These are phyloP conservation scores for Agriopis aurantiaria DNA, from an alignment of 2,888 invertebrate genomes.

Conservation along the genomic window DNA sequence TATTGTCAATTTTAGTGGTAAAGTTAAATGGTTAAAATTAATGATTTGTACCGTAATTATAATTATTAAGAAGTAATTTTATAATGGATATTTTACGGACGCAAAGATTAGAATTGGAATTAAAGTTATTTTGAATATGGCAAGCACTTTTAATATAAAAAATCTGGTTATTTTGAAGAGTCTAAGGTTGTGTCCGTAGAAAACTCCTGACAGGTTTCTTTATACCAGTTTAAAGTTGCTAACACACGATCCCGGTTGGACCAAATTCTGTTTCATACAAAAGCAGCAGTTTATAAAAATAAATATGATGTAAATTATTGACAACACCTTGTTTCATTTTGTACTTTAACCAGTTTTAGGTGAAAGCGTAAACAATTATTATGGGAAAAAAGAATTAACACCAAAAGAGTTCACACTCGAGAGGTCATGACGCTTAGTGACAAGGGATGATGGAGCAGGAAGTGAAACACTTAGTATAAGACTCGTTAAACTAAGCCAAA, in stretches of 20 bases:
- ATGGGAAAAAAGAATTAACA: neutral
- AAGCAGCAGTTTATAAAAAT: constrained; percentile 77
- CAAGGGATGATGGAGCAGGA: too few species aligned
- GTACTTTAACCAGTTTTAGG: neutral
- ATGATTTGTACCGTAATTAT: constrained; percentile 74
- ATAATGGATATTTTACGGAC: constrained; percentile 49
- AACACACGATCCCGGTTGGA: constrained; percentile 75
- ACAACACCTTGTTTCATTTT: constrained; percentile 62
- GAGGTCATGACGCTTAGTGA: too few species aligned
- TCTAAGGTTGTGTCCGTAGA: constrained; percentile 51
- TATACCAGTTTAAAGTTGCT: constrained; percentile 64
- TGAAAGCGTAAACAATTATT: neutral
- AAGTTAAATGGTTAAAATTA: constrained; percentile 66
- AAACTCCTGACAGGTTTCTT: constrained; percentile 50
- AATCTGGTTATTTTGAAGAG: constrained; percentile 23
- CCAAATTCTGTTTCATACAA: constrained; percentile 79
- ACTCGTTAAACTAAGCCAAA: too few species aligned
- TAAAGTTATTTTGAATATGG: constrained; percentile 6
- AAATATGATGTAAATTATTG: constrained; percentile 82
- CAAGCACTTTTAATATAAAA: neutral
- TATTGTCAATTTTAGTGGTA: constrained; percentile 84
- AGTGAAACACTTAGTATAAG: too few species aligned
- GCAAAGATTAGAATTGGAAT: constrained; percentile 32
- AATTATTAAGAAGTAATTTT: constrained; percentile 51
- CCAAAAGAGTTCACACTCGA: too few species aligned